Conservation (phyloP, 2,113 vertebrate genomes). For the Rattus norvegicus region GRCr8 NC_086019.1:166086501-166087000, state of each 20-base stretch:
- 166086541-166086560: neutral
- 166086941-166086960: neutral
- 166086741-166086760: slow-evolving; percentile 25
- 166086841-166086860: neutral
- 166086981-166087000: slow-evolving; percentile 19
- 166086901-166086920: slow-evolving; percentile 26
- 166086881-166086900: slow-evolving; percentile 20
- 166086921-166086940: neutral
- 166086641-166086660: neutral
- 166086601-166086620: neutral
- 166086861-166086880: slow-evolving; percentile 4
- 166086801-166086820: neutral
- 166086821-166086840: neutral
- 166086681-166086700: neutral
- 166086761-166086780: neutral
- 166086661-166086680: neutral
- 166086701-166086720: neutral
- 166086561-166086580: neutral
- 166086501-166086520: neutral
- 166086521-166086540: neutral
- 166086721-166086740: slow-evolving; percentile 14
- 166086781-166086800: slow-evolving; percentile 40
- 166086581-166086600: neutral
- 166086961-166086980: neutral
- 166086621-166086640: neutral